phyloP scores from a whole-genome alignment of 2,113 vertebrate species.

The Telmatochromis brichardi region DNA sequence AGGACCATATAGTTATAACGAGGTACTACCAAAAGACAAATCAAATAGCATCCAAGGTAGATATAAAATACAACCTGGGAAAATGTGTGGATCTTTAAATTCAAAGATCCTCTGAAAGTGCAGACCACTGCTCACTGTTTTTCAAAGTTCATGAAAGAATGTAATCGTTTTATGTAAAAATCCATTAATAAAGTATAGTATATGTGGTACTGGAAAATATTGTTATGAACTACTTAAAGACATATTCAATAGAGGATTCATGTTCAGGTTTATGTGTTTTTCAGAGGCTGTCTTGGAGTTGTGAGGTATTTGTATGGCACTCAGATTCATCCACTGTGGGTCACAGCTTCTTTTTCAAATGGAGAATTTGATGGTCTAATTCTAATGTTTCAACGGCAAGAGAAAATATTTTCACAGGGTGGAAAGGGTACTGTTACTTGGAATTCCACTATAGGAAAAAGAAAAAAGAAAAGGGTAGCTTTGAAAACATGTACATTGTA shows the following conservation, averaged over 20 bases:
- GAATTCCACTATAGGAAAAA: neutral
- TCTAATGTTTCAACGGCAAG: constrained; percentile 49
- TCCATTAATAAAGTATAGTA: neutral
- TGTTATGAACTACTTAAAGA: neutral
- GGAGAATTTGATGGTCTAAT: constrained; percentile 57
- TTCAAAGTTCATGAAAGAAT: neutral
- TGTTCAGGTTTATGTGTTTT: neutral
- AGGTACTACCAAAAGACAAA: neutral
- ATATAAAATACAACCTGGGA: neutral
- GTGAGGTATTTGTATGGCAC: neutral
- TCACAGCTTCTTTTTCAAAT: neutral
- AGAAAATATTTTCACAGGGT: constrained; percentile 49
- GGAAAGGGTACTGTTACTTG: neutral
- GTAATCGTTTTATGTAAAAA: neutral
- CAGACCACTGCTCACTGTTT: neutral
- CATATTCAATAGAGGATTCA: neutral
- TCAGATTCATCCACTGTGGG: neutral
- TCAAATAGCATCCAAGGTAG: neutral
- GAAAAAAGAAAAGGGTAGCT: neutral
- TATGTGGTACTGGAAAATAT: neutral
- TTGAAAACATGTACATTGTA: neutral
- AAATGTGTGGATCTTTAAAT: neutral
- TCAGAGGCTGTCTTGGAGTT: neutral
- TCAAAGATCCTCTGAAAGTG: neutral
- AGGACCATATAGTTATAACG: neutral